These are phyloP conservation scores for Ceriagrion tenellum DNA, from an alignment of 2,888 invertebrate species.

Conservation along the genomic window DNA sequence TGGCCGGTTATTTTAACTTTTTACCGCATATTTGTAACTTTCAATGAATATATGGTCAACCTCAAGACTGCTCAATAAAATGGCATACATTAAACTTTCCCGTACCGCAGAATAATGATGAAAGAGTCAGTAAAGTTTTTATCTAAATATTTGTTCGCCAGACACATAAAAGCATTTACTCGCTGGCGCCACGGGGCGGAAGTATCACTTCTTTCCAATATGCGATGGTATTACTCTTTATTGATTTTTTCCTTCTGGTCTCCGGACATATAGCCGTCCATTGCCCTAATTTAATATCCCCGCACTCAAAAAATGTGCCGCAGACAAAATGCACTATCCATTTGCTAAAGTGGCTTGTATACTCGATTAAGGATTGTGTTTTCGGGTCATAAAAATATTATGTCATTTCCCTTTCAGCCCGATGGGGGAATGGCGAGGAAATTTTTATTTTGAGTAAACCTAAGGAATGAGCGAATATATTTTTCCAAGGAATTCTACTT, in stretches of 20 bases:
- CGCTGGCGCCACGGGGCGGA: constrained; percentile 2
- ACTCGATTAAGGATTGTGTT: constrained; percentile 34
- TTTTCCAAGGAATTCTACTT: not conserved
- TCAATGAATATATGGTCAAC: not conserved
- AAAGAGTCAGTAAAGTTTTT: not conserved
- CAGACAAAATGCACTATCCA: constrained; percentile 36
- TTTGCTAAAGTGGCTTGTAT: constrained; percentile 61
- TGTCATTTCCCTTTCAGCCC: not conserved
- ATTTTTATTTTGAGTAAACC: not conserved
- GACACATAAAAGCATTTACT: constrained; percentile 21
- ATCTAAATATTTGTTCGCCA: not conserved
- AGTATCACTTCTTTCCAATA: constrained; percentile 24
- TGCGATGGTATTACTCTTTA: not conserved
- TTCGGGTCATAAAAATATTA: constrained; percentile 12
- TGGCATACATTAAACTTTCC: not conserved
- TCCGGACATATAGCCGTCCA: constrained; percentile 19
- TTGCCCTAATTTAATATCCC: constrained; percentile 59
- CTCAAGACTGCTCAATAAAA: not conserved
- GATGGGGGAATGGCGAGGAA: not conserved
- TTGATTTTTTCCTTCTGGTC: not conserved
- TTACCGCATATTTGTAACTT: not conserved
- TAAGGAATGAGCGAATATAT: too few species aligned
- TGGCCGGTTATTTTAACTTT: not conserved
- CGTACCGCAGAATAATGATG: not conserved
- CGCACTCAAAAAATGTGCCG: constrained; percentile 24